phyloP scores from a whole-genome alignment of 2,113 vertebrate genomes.

The Grus americana region DNA sequence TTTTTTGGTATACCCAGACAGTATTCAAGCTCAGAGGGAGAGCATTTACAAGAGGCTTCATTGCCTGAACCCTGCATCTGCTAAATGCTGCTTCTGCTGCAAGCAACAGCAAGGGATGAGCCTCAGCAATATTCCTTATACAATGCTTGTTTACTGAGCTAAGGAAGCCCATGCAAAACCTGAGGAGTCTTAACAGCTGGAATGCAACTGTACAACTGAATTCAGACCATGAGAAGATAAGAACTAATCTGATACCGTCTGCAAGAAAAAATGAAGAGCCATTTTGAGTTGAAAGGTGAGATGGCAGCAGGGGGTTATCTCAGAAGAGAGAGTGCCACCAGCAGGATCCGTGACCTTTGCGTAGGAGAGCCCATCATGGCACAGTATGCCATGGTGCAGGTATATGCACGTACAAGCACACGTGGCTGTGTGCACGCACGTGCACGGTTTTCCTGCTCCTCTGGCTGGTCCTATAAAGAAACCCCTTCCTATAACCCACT shows the following conservation, averaged over 20 bases:
- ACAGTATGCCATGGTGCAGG: not conserved
- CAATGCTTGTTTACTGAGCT: not conserved
- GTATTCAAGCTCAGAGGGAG: not conserved
- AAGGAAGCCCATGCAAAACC: not conserved
- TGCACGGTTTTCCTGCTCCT: not conserved
- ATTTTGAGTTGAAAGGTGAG: not conserved
- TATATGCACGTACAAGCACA: not conserved
- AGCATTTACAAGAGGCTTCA: not conserved
- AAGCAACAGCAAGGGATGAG: not conserved
- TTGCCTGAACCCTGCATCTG: not conserved
- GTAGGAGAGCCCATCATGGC: not conserved
- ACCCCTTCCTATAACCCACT: not conserved
- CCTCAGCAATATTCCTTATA: not conserved
- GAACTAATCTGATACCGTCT: not conserved
- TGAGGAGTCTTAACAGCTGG: not conserved
- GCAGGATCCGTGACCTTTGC: not conserved
- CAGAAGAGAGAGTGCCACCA: not conserved
- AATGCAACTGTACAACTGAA: not conserved
- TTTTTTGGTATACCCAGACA: not conserved
- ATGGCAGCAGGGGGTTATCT: not conserved
- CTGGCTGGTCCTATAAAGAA: not conserved
- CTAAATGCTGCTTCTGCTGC: not conserved
- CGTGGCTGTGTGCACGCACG: accelerated
- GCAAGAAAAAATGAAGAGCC: not conserved
- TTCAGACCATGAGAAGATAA: not conserved